Conservation (phyloP, 1,140 invertebrate genomes). For the Samia ricini region DNA sequence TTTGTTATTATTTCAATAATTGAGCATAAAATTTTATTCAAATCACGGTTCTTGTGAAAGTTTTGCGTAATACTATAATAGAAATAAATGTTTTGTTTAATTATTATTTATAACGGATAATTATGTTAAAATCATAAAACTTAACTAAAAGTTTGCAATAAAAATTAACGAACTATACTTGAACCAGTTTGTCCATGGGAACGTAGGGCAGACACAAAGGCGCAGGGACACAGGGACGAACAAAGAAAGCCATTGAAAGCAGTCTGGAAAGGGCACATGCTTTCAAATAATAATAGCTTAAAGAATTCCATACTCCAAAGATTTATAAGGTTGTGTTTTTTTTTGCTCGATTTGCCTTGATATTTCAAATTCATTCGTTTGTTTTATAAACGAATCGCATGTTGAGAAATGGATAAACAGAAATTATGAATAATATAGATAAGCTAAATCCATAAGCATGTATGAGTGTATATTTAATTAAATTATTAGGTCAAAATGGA, state of each 20-base stretch:
- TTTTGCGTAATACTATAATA: background rate
- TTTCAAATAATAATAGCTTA: slow-evolving; percentile 60
- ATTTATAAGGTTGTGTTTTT: slow-evolving; percentile 37
- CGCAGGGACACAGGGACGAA: slow-evolving; percentile 23
- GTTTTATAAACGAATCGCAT: background rate
- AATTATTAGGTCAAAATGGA: no score
- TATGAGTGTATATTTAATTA: no score
- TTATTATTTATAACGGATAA: no score
- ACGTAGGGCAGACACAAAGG: slow-evolving; percentile 32
- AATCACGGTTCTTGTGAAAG: background rate
- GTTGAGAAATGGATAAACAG: background rate
- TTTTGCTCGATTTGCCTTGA: slow-evolving; percentile 39
- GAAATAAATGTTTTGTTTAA: no score
- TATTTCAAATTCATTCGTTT: background rate
- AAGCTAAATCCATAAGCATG: no score
- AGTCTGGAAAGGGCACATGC: slow-evolving; percentile 39
- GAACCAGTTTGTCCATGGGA: background rate
- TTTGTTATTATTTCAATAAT: background rate
- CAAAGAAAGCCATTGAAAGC: slow-evolving; percentile 39
- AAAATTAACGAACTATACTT: background rate
- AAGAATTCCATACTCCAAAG: slow-evolving; percentile 39
- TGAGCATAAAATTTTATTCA: background rate
- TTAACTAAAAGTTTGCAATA: background rate
- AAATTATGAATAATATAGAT: no score
- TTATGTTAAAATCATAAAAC: background rate